Percentiles rank a stretch among this genome's conserved stretches.
Conservation (phyloP, 2,113 vertebrate genomes). For the Pseudorasbora parva region DNA sequence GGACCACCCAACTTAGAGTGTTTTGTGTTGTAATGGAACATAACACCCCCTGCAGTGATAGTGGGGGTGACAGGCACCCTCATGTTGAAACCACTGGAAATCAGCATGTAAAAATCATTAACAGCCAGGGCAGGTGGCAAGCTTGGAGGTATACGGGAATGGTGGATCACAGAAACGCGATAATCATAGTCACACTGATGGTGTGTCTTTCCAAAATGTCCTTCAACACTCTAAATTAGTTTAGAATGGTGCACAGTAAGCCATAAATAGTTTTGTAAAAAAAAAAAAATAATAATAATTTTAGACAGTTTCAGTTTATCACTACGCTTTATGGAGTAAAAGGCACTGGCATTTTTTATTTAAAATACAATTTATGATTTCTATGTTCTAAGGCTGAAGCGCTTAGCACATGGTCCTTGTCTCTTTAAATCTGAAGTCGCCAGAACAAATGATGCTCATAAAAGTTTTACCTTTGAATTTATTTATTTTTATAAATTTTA, state of each 20-base stretch:
- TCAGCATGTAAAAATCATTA: slow-evolving; percentile 72
- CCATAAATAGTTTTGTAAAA: not conserved
- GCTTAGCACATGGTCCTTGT: slow-evolving; percentile 45
- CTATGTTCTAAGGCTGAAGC: slow-evolving; percentile 24
- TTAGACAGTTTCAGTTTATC: not conserved
- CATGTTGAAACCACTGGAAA: slow-evolving; percentile 61
- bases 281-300: not conserved
- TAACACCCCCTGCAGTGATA: slow-evolving; percentile 60
- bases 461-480: slow-evolving; percentile 64
- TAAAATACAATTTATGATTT: slow-evolving; percentile 2
- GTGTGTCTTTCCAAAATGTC: not conserved
- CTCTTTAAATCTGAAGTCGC: slow-evolving; percentile 54
- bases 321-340: not conserved
- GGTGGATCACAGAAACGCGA: slow-evolving; percentile 43
- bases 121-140: slow-evolving; percentile 57
- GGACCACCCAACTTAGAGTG: slow-evolving; percentile 70
- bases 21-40: slow-evolving; percentile 73
- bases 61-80: slow-evolving; percentile 64
- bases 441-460: slow-evolving; percentile 58
- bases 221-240: not conserved
- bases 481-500: slow-evolving; percentile 65
- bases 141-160: slow-evolving; percentile 57
- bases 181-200: slow-evolving; percentile 5
- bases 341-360: not conserved
- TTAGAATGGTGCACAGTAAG: not conserved